Evolutionary conservation across 1,140 invertebrate species (phyloP).

Genomic region (Drosophila yakuba): DNA sequence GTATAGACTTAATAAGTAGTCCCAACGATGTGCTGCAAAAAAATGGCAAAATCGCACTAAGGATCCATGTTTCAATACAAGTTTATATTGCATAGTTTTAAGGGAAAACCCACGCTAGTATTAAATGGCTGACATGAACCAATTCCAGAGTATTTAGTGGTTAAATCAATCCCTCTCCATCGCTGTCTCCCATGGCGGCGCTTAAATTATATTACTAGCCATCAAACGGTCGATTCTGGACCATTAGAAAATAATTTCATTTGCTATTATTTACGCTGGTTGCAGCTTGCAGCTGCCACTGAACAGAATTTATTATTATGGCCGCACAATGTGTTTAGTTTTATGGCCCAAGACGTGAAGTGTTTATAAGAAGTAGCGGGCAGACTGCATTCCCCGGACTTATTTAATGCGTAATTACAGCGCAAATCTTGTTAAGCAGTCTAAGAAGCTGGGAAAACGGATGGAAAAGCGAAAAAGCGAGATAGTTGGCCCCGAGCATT

Average conservation of each 20-base stretch:
- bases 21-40: no score
- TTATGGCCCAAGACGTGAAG: conserved; percentile 71
- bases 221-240: conserved; percentile 49
- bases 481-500: conserved; percentile 26
- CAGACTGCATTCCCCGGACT: conserved; percentile 48
- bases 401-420: conserved; percentile 81
- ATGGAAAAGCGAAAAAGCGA: conserved; percentile 11
- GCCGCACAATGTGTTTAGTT: conserved; percentile 76
- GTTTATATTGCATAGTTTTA: not conserved
- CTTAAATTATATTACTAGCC: conserved; percentile 38
- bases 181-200: not conserved
- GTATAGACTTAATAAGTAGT: not conserved
- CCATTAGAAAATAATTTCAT: conserved; percentile 45
- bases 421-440: conserved; percentile 62
- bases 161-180: not conserved
- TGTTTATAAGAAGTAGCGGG: conserved; percentile 45
- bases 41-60: no score
- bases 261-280: conserved; percentile 37
- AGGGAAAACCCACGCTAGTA: not conserved
- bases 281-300: conserved; percentile 52
- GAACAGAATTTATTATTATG: conserved; percentile 73
- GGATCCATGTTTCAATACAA: not conserved
- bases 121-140: not conserved
- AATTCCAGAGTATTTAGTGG: not conserved
- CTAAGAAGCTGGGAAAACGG: conserved; percentile 26